phyloP scores from a whole-genome alignment of 2,888 invertebrate species.

The Pristionchus exspectatus region DNA sequence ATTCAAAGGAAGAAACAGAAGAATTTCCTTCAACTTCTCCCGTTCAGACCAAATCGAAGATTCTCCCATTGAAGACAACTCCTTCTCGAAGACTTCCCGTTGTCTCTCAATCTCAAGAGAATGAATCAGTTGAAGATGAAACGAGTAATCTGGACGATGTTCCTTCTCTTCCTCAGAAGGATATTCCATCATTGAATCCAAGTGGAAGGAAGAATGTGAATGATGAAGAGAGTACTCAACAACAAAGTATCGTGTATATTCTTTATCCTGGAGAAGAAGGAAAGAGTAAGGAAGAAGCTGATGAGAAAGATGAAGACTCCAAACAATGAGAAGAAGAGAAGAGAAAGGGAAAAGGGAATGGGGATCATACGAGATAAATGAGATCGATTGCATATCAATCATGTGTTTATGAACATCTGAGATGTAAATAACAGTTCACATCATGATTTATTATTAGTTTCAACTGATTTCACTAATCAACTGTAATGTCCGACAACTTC shows the following conservation, averaged over 20 bases:
- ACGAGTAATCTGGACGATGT: slow-evolving; percentile 37
- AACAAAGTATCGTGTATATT: slow-evolving; percentile 31
- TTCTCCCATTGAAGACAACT: background rate
- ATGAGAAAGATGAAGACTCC: slow-evolving; percentile 38
- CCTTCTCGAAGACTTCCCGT: background rate
- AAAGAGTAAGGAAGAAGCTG: slow-evolving; percentile 21
- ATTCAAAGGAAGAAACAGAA: background rate
- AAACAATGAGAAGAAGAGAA: background rate
- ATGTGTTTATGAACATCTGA: background rate
- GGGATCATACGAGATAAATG: background rate
- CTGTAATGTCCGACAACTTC: no score
- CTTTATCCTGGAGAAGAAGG: slow-evolving; percentile 9
- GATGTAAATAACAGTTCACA: no score
- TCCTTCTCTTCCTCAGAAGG: slow-evolving; percentile 29
- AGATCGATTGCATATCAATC: background rate
- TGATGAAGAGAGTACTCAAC: slow-evolving; percentile 38
- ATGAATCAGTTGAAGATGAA: slow-evolving; percentile 18
- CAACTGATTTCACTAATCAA: no score
- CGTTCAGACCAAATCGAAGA: background rate
- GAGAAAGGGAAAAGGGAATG: background rate
- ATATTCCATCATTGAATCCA: slow-evolving; percentile 20
- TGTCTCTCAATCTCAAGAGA: slow-evolving; percentile 13
- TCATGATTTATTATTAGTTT: no score
- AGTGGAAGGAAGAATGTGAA: background rate
- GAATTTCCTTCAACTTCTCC: background rate